Percentiles rank a stretch among this genome's conserved stretches.
These are phyloP conservation scores for Todiramphus chloris DNA, from an alignment of 2,113 vertebrate genomes.

Conservation along the genomic window DNA sequence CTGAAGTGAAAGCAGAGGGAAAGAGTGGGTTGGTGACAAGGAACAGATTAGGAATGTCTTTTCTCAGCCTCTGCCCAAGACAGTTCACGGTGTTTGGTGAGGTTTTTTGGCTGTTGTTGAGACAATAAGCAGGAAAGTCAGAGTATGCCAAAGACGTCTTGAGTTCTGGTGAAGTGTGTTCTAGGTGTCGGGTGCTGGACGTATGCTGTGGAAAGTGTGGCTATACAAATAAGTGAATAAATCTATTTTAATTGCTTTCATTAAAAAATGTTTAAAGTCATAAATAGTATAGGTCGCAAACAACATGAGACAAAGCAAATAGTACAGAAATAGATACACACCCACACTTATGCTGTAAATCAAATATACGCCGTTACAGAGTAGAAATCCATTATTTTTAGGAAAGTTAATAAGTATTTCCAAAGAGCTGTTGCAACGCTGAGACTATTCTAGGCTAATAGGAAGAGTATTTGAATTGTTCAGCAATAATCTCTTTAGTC, in stretches of 20 bases:
- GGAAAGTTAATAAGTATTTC: not conserved
- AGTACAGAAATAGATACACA: not conserved
- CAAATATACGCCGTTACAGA: not conserved
- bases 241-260: not conserved
- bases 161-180: not conserved
- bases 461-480: conserved; percentile 2
- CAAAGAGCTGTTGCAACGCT: not conserved
- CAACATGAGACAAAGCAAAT: not conserved
- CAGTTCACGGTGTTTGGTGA: not conserved
- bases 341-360: not conserved
- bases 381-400: not conserved
- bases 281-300: conserved; percentile 5
- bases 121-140: not conserved
- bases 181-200: not conserved
- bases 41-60: not conserved
- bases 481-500: not conserved
- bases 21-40: not conserved
- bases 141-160: not conserved
- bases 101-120: not conserved
- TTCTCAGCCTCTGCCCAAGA: not conserved
- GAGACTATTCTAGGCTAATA: conserved; percentile 1
- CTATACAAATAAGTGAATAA: not conserved
- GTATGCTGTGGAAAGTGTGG: not conserved
- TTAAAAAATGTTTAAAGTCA: not conserved
- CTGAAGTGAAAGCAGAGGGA: not conserved